phyloP scores from a whole-genome alignment of 2,797 vertebrate species.

The Myioborus miniatus region DNA sequence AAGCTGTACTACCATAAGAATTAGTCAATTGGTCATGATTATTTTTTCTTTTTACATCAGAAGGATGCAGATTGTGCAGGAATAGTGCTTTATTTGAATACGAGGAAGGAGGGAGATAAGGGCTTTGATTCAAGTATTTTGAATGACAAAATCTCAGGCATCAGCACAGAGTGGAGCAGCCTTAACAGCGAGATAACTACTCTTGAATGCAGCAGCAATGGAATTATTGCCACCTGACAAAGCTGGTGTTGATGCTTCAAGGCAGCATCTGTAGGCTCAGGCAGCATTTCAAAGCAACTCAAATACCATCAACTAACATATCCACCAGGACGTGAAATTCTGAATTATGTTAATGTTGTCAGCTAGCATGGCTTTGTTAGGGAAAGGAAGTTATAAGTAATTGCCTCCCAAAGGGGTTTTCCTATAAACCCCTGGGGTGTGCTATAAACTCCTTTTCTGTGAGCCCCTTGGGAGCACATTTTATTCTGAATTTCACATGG shows the following conservation, averaged over 20 bases:
- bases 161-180: not conserved
- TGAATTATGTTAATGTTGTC: not conserved
- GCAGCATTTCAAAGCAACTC: not conserved
- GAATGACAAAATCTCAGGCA: not conserved
- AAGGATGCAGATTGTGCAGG: not conserved
- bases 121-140: not conserved
- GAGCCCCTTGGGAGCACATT: not conserved
- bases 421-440: not conserved
- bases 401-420: not conserved
- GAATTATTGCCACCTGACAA: slow-evolving; percentile 6
- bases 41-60: not conserved
- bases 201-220: not conserved
- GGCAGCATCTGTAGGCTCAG: not conserved
- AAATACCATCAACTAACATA: not conserved
- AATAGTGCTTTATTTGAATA: not conserved
- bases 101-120: not conserved
- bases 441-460: not conserved
- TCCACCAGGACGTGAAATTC: not conserved
- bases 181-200: not conserved
- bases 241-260: not conserved
- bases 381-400: not conserved
- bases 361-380: not conserved
- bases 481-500: not conserved
- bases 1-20: not conserved
- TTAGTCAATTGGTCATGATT: not conserved